phyloP scores from a whole-genome alignment of 2,888 invertebrate genomes.

The Leptarthrus brevirostris region DNA sequence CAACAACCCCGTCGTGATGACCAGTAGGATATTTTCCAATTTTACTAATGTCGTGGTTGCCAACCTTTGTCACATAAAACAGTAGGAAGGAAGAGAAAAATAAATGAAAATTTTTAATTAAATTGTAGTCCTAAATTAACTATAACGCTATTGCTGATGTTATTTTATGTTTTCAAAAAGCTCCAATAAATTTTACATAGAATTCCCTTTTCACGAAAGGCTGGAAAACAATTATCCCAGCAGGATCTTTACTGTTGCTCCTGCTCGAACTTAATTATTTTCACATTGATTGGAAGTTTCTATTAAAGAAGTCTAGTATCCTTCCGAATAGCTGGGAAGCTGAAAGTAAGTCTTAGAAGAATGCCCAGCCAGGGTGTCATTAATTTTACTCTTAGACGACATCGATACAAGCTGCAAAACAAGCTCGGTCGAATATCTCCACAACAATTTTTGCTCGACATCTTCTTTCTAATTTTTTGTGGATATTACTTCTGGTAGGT shows the following conservation, averaged over 20 bases:
- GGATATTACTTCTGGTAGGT: too few relatives aligned
- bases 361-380: neutral
- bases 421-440: constrained; percentile 4
- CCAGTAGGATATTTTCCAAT: too few relatives aligned
- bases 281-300: constrained; percentile 25
- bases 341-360: too few relatives aligned
- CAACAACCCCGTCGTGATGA: too few relatives aligned
- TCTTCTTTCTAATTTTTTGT: neutral
- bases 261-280: constrained; percentile 26
- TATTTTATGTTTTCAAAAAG: neutral
- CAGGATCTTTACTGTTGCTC: neutral
- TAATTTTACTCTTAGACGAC: constrained; percentile 19
- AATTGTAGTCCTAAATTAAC: too few relatives aligned
- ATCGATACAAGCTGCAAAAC: neutral
- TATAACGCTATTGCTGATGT: too few relatives aligned
- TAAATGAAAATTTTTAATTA: too few relatives aligned
- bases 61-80: too few relatives aligned
- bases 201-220: neutral
- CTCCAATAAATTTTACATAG: neutral
- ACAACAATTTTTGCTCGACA: neutral
- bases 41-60: too few relatives aligned
- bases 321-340: too few relatives aligned
- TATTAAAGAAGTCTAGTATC: neutral
- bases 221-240: neutral
- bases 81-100: too few relatives aligned